phyloP scores from a whole-genome alignment of 2,888 invertebrate genomes.

The Panorpa germanica region DNA sequence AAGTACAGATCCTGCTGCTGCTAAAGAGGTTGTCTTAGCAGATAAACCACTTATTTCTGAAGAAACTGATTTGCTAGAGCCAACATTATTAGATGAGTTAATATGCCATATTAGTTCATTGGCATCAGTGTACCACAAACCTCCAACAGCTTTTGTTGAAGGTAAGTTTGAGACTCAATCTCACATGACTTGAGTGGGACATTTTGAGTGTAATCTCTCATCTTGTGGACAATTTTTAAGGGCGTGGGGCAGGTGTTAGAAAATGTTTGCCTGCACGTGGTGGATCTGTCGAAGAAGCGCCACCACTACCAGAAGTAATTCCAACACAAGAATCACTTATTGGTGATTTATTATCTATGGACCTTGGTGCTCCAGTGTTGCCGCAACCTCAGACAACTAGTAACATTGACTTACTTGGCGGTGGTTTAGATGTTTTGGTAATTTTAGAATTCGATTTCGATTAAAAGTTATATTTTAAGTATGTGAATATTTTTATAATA shows the following conservation, averaged over 20 bases:
- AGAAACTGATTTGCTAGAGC: slow-evolving; percentile 95
- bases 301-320: slow-evolving; percentile 36
- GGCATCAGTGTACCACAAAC: slow-evolving; percentile 98
- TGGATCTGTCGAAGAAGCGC: slow-evolving; percentile 19
- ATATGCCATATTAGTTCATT: slow-evolving; percentile 97
- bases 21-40: slow-evolving; percentile 96
- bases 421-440: slow-evolving; percentile 76
- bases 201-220: slow-evolving; percentile 1
- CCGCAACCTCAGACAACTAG: slow-evolving; percentile 33
- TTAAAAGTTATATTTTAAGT: slow-evolving; percentile 8
- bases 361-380: slow-evolving; percentile 57
- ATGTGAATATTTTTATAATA: neutral
- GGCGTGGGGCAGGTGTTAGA: slow-evolving; percentile 51
- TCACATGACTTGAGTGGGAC: neutral
- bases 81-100: slow-evolving; percentile 90
- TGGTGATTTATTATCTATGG: slow-evolving; percentile 92
- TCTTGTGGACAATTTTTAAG: slow-evolving; percentile 18
- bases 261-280: slow-evolving; percentile 58
- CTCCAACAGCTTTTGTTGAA: slow-evolving; percentile 96
- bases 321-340: slow-evolving; percentile 84
- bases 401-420: slow-evolving; percentile 70
- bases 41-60: slow-evolving; percentile 98
- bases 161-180: slow-evolving; percentile 32
- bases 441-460: slow-evolving; percentile 12
- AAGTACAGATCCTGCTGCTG: slow-evolving; percentile 97